Evolutionary conservation across 2,113 vertebrate species (phyloP).

Genomic region (Stomatorhinus ivindoensis): DNA sequence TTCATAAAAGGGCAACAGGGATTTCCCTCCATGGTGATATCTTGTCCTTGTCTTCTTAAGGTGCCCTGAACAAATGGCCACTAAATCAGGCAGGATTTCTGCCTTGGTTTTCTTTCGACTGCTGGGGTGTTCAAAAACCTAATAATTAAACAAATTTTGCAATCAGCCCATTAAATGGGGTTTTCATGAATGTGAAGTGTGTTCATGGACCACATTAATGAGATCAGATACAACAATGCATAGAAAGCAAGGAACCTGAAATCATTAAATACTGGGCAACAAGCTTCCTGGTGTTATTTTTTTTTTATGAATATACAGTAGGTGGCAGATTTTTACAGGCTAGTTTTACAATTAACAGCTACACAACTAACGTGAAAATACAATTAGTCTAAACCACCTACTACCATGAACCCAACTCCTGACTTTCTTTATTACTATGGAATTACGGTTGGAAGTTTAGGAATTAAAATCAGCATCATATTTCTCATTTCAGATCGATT

Average conservation of each 20-base stretch:
- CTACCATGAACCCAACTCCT: conserved; percentile 44
- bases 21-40: background rate
- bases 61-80: background rate
- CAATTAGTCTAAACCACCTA: conserved; percentile 39
- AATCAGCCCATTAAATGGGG: background rate
- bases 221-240: background rate
- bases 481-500: conserved; percentile 1
- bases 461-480: background rate
- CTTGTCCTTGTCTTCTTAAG: background rate
- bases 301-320: background rate
- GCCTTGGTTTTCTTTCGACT: background rate
- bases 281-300: background rate
- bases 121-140: background rate
- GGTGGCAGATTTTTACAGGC: background rate
- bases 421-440: conserved; percentile 26
- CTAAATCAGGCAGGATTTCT: background rate
- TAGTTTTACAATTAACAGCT: background rate
- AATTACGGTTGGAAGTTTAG: conserved; percentile 27
- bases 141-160: background rate
- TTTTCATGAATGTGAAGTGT: background rate
- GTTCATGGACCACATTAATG: background rate
- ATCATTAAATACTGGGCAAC: background rate
- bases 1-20: background rate
- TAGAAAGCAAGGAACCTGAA: background rate
- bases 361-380: background rate